Base-by-base conservation (phyloP, 1,140 invertebrate species). In the Leptinotarsa lineolata region DNA sequence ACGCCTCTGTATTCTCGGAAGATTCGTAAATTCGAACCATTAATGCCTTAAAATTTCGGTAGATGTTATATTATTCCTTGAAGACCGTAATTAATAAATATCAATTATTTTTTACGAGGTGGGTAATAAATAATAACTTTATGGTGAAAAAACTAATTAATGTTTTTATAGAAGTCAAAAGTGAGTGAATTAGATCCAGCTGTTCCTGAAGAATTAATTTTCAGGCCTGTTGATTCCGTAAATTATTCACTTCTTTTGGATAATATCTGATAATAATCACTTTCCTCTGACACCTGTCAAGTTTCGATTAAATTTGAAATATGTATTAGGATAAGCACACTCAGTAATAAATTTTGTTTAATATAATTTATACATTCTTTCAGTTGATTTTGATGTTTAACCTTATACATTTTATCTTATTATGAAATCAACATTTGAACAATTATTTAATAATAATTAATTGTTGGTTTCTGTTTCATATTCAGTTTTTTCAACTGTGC, bases 91-190 rank as follows among this genome's bases (percentile, higher is more conserved):
- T 54, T 54, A n/a, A 54, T 54, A 54, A 54, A 16, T 54, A 54
- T 54, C 48, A 54, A 54, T n/a, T 54, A 54, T 54, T 54, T 54
- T 54, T 54, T 18, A 54, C 48, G n/a, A 54, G 15, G 48, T 54
- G 15, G 48, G 16, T 54, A 15, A 54, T 54, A 54, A 54, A 54
- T 4, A 54, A 54, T 54, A 15, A 16, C n/a, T 54, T 54, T 54
- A 54, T 54, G 48, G 48, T 18, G 16, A 54, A 54, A 54, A 54
- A 54, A 1, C 16, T 54, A 54, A 54, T 54, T 54, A 54, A 54
- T 54, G 48, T 54, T 54, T 39, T 54, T 54, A 54, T 54, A 54
- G 48, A 16, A 5, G 48, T 54, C 11, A 8, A 11, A 39, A 39
- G 30, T 39, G 30, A 39, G 30, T 39, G 30, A 39, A 39, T 39